These are phyloP conservation scores for Heliothis subflexa DNA, from an alignment of 1,140 invertebrate genomes.

Conservation along the genomic window DNA sequence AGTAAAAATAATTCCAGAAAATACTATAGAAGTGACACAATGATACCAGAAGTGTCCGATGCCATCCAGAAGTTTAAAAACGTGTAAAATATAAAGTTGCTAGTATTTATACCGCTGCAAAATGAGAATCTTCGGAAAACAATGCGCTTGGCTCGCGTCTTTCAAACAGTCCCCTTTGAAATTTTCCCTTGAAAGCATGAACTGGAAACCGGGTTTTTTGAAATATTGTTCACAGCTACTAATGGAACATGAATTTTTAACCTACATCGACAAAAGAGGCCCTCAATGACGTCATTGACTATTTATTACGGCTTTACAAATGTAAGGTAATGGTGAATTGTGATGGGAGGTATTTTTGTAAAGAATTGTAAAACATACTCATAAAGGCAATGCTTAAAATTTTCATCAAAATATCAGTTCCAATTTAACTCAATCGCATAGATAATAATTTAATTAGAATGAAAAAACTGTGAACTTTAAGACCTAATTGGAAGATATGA, in stretches of 20 bases:
- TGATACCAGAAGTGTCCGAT: slow-evolving; percentile 36
- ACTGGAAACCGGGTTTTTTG: slow-evolving; percentile 51
- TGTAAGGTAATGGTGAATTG: background rate
- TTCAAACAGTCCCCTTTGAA: slow-evolving; percentile 51
- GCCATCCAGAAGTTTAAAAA: slow-evolving; percentile 46
- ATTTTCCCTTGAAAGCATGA: slow-evolving; percentile 49
- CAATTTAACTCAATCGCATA: background rate
- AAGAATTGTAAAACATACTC: no score
- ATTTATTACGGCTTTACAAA: background rate
- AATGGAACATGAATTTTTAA: slow-evolving; percentile 52
- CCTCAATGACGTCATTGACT: slow-evolving; percentile 12
- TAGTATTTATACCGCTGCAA: slow-evolving; percentile 46
- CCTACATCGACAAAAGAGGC: slow-evolving; percentile 40
- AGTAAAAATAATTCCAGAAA: slow-evolving; percentile 2
- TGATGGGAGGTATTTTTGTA: no score
- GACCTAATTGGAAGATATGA: no score
- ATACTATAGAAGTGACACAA: background rate
- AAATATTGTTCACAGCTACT: slow-evolving; percentile 52
- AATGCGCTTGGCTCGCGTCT: slow-evolving; percentile 50
- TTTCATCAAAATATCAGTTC: no score
- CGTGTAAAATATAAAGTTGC: slow-evolving; percentile 49
- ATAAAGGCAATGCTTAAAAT: no score
- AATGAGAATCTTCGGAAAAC: slow-evolving; percentile 52
- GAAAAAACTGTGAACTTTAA: background rate
- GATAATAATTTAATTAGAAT: background rate